Evolutionary conservation across 1,140 invertebrate genomes (phyloP).

Genomic region (Pentalonia nigronervosa): DNA sequence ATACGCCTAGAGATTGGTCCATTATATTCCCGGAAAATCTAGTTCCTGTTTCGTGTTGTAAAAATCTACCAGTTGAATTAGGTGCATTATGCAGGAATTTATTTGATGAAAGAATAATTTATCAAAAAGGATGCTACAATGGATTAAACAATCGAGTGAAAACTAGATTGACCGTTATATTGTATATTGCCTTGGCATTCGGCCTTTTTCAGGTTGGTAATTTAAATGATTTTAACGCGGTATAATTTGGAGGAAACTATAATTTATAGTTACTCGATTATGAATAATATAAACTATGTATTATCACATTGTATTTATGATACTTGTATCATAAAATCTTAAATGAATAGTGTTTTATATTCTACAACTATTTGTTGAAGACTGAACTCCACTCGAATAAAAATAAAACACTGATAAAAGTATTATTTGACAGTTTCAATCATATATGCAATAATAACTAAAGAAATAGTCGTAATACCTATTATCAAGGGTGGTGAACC

Average conservation of each 20-base stretch:
- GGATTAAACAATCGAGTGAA: conserved; percentile 46
- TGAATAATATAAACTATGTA: neutral
- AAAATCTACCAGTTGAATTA: conserved; percentile 47
- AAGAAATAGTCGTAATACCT: too few species aligned
- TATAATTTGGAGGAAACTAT: neutral
- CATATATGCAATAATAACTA: too few species aligned
- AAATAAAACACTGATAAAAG: too few species aligned
- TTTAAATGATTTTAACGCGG: neutral
- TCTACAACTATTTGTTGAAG: neutral
- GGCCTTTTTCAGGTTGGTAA: conserved; percentile 51
- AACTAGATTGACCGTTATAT: neutral
- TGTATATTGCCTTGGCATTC: conserved; percentile 39
- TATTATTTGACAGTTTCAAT: too few species aligned
- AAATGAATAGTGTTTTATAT: too few species aligned
- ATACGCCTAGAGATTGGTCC: conserved; percentile 52
- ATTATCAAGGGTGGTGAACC: too few species aligned
- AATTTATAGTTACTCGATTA: neutral
- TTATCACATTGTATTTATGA: too few species aligned
- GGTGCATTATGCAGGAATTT: conserved; percentile 56
- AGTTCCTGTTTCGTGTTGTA: conserved; percentile 58
- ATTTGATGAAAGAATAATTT: conserved; percentile 51
- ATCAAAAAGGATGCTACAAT: conserved; percentile 58
- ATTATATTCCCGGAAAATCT: conserved; percentile 52
- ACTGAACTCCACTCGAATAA: neutral
- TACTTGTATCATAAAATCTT: too few species aligned